Percentiles rank a stretch among this genome's conserved stretches.
Conservation (phyloP, 1,140 invertebrate species). For the Diuraphis noxia region DNA sequence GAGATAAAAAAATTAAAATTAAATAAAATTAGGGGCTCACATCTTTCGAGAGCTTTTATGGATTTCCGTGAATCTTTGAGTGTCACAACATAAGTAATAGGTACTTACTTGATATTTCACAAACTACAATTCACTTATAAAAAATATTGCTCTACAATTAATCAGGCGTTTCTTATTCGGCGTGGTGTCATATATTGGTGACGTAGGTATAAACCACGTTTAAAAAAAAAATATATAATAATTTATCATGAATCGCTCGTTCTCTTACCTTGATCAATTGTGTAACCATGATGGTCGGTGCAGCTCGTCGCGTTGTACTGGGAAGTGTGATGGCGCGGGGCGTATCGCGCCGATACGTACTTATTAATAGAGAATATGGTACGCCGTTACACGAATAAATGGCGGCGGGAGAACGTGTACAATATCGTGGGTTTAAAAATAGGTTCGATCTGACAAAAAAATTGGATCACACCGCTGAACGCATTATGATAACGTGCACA, state of each 20-base stretch:
- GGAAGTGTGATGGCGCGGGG: background rate
- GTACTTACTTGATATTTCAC: too few relatives aligned
- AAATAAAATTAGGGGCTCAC: too few relatives aligned
- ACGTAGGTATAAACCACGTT: background rate
- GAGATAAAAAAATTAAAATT: too few relatives aligned
- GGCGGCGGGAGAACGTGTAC: background rate
- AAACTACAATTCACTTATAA: background rate
- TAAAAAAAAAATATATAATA: background rate
- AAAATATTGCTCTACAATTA: too few relatives aligned
- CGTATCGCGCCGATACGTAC: background rate
- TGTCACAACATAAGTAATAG: too few relatives aligned
- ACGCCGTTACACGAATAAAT: background rate
- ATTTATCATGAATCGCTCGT: background rate
- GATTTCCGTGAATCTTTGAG: too few relatives aligned
- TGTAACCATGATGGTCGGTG: background rate
- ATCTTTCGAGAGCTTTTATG: too few relatives aligned
- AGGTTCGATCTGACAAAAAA: background rate
- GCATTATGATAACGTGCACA: background rate
- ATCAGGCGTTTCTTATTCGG: background rate
- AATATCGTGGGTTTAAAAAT: background rate
- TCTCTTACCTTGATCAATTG: constrained; percentile 17
- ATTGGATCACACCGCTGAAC: background rate
- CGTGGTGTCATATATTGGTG: background rate
- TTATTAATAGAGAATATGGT: background rate
- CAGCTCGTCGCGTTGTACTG: background rate